Conservation (phyloP, 2,888 invertebrate species). For the Troilus luridus region DNA sequence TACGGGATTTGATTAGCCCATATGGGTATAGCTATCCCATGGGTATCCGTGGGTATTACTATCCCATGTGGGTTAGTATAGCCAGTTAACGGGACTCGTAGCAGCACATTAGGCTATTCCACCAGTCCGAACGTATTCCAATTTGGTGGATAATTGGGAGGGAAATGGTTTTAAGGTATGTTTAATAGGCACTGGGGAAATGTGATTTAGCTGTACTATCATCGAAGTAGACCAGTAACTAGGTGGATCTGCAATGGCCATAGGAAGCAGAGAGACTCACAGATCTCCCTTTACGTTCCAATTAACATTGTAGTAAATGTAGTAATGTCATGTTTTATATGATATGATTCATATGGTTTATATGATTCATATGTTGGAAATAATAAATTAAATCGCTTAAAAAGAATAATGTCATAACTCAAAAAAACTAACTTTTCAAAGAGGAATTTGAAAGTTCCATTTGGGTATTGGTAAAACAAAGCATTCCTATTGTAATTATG, state of each 20-base stretch:
- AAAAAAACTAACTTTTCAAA: too few relatives aligned
- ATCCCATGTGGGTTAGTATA: background rate
- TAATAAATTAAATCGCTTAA: too few relatives aligned
- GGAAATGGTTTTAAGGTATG: background rate
- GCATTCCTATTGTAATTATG: too few relatives aligned
- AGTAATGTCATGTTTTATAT: too few relatives aligned
- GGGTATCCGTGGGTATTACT: too few relatives aligned
- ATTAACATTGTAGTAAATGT: too few relatives aligned
- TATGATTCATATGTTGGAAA: too few relatives aligned
- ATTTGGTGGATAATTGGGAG: background rate
- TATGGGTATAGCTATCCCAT: background rate
- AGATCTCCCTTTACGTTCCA: too few relatives aligned
- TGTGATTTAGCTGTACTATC: background rate
- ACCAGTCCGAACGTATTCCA: background rate
- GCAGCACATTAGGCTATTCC: background rate
- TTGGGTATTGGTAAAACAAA: too few relatives aligned
- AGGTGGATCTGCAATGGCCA: background rate
- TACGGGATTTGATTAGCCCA: constrained; percentile 10
- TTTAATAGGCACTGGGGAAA: background rate
- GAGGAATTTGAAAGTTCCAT: too few relatives aligned
- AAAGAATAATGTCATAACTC: too few relatives aligned
- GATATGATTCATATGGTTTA: too few relatives aligned
- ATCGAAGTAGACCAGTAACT: background rate
- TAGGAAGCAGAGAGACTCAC: background rate
- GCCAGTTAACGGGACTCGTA: background rate